phyloP scores from a whole-genome alignment of 2,797 vertebrate species.

The Tangara arthus region DNA sequence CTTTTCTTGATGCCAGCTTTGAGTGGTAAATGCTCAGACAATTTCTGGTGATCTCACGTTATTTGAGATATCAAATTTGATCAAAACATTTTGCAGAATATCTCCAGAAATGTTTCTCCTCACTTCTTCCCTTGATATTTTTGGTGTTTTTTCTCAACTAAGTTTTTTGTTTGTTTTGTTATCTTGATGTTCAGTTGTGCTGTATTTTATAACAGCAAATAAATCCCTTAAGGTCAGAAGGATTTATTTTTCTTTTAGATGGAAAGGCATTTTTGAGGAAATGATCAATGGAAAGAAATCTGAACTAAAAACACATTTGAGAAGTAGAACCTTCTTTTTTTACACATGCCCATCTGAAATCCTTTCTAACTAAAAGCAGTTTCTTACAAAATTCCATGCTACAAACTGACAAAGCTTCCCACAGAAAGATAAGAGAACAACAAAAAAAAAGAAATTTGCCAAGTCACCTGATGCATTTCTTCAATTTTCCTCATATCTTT shows the following conservation, averaged over 20 bases:
- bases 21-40: neutral
- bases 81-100: neutral
- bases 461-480: neutral
- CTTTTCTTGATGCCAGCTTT: neutral
- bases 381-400: neutral
- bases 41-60: neutral
- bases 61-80: fast-evolving
- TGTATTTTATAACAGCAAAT: neutral
- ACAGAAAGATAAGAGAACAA: neutral
- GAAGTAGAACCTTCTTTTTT: neutral
- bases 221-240: neutral
- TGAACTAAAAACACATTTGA: neutral
- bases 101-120: neutral
- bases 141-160: neutral
- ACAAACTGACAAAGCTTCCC: neutral
- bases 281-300: neutral
- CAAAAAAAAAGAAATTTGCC: neutral
- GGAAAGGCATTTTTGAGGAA: neutral
- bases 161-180: neutral
- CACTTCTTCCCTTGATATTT: neutral
- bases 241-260: neutral
- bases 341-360: neutral
- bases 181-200: neutral
- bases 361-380: neutral
- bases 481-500: neutral